A percentile compares a stretch with the other conserved stretches of the same genome.
These are phyloP conservation scores for Pharmacophagus antenor DNA, from an alignment of 2,888 invertebrate genomes.

Conservation along the genomic window DNA sequence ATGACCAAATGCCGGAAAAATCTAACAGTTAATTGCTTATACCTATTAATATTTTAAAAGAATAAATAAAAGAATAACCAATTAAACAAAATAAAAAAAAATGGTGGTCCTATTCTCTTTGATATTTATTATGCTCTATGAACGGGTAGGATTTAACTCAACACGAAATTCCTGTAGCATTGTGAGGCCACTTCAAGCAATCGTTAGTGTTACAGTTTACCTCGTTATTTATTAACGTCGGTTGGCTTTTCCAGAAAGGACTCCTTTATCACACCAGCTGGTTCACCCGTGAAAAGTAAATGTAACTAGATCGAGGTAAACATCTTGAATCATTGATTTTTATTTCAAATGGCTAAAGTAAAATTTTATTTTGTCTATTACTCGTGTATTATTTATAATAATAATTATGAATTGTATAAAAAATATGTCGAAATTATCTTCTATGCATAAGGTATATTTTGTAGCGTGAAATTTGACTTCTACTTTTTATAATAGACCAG, in stretches of 20 bases:
- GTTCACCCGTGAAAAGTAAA: conserved; percentile 7
- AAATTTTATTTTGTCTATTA: neutral
- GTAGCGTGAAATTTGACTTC: no score
- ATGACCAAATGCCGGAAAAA: no score
- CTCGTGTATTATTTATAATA: neutral
- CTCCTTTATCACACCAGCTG: conserved; percentile 17
- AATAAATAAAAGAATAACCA: no score
- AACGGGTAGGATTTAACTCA: neutral
- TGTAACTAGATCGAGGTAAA: conserved; percentile 1
- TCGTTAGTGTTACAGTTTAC: conserved; percentile 28
- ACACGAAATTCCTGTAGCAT: conserved; percentile 11
- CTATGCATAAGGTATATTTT: no score
- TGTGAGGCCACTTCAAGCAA: conserved; percentile 1
- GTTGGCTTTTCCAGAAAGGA: conserved; percentile 13
- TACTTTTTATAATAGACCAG: no score
- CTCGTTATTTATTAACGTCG: conserved; percentile 27
- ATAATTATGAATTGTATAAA: neutral
- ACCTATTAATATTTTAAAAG: no score
- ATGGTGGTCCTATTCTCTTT: no score
- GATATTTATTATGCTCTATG: neutral
- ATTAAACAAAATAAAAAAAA: no score
- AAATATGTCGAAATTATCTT: no score
- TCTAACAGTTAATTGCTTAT: no score
- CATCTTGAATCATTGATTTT: neutral
- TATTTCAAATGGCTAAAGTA: neutral